Percentiles rank a stretch among this genome's conserved stretches.
These are phyloP conservation scores for Proales similis DNA, from an alignment of 1,140 invertebrate species.

Conservation along the genomic window DNA sequence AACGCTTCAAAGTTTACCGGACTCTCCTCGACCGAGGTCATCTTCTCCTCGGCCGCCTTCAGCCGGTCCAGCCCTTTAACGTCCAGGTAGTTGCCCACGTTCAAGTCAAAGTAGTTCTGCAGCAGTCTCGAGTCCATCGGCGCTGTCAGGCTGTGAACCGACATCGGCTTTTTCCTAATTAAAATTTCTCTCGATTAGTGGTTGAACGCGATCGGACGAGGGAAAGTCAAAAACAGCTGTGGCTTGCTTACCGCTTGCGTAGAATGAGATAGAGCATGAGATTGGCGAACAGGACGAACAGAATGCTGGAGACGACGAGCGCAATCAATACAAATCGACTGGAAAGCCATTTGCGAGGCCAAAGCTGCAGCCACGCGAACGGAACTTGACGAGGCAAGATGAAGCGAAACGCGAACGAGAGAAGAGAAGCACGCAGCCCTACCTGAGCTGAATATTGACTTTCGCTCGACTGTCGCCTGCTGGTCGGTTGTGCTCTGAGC, in stretches of 20 bases:
- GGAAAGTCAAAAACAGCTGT: neutral
- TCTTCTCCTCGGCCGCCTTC: no score
- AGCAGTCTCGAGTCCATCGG: constrained; percentile 24
- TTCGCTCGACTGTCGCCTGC: no score
- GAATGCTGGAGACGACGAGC: constrained; percentile 12
- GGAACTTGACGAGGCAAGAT: no score
- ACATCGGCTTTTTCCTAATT: neutral
- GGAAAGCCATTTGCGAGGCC: no score
- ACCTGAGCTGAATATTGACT: no score
- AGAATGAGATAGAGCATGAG: constrained; percentile 27
- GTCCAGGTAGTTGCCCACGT: no score
- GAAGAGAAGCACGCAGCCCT: no score
- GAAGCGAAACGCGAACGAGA: no score
- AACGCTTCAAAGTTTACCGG: constrained; percentile 31
- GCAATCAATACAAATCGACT: constrained; percentile 18
- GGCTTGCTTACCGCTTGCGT: constrained; percentile 6
- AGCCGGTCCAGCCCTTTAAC: no score
- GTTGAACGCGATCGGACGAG: neutral
- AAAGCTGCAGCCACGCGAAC: no score
- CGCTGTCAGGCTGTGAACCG: constrained; percentile 19
- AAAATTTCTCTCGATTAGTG: neutral
- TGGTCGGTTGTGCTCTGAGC: no score
- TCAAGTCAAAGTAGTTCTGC: constrained; percentile 37
- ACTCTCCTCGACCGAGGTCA: no score
- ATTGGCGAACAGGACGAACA: constrained; percentile 22